Evolutionary conservation across 1,140 invertebrate species (phyloP), one percentile per base, ranked within the genome.

Genomic region (Drepana arcuata): DNA sequence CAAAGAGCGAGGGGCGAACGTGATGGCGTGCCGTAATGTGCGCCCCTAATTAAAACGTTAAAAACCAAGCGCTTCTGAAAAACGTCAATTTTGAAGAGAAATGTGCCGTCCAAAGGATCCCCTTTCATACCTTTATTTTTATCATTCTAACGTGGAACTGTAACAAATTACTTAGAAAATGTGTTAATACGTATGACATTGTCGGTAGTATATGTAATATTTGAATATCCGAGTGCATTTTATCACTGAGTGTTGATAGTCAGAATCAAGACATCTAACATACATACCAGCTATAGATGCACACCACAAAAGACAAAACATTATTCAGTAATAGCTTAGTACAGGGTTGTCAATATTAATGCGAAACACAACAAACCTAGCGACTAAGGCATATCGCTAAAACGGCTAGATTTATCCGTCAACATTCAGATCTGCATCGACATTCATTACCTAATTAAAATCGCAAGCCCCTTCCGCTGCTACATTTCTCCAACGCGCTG

Each of bases 381-480:
- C 34, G 34, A 41, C 28, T 38, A 47, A 48, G 45, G 28, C 49
- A 34, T 34, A 34, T 24, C 21, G n/a, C n/a, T n/a, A n/a, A n/a
- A n/a, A 66, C 58, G 60, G 67, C 79, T 79, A 79, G 79, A 82
- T 79, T 73, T 78, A 79, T 65, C 65, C 56, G 74, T 72, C 70
- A 66, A 82, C 79, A 82, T 77, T 74, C 73, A 82, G 74, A 82
- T 82, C 78, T 65, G 63, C 74, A 78, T 79, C 73, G 75, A 80
- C 78, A 74, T 80, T 78, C 73, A 80, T 82, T 82, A 78, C 78
- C 78, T 82, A 82, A 82, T 82, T 82, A 82, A 82, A 82, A 82
- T 74, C 78, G 75, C 73, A 69, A 72, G 64, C 74, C 73, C 78
- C 77, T 82, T 75, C 78, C 71, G 69, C 72, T 69, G 74, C 74